Evolutionary conservation across 2,797 vertebrate genomes (phyloP).

Genomic region (Onychomys arenicola): DNA sequence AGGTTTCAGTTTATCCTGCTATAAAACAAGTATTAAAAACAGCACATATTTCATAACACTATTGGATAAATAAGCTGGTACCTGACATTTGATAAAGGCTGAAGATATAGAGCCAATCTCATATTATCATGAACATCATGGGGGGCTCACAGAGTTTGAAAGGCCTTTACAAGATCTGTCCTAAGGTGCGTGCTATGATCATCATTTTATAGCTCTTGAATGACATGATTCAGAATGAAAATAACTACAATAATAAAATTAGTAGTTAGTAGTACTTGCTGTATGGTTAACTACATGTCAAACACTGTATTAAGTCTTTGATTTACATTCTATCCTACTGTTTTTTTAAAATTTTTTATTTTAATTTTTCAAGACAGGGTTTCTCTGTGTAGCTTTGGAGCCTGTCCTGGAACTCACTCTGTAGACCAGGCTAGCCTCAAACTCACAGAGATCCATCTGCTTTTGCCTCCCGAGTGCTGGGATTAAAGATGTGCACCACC

Average conservation of each 20-base stretch:
- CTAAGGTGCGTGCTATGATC: not conserved
- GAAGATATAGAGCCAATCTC: not conserved
- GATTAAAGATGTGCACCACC: too few relatives aligned
- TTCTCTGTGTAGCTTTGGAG: too few relatives aligned
- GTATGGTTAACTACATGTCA: not conserved
- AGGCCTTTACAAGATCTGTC: not conserved
- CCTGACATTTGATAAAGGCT: not conserved
- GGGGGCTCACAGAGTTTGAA: not conserved
- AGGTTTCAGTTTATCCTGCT: slow-evolving; percentile 54
- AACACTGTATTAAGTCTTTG: not conserved
- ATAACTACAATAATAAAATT: slow-evolving; percentile 23
- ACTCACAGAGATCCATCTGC: too few relatives aligned
- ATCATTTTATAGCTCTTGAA: slow-evolving; percentile 39
- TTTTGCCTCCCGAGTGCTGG: too few relatives aligned
- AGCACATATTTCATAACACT: not conserved
- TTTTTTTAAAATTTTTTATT: too few relatives aligned
- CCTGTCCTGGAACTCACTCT: too few relatives aligned
- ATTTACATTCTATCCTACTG: not conserved
- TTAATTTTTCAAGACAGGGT: too few relatives aligned
- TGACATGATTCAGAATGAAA: slow-evolving; percentile 55
- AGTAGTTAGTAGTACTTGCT: not conserved
- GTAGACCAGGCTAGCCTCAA: too few relatives aligned
- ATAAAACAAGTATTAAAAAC: slow-evolving; percentile 8
- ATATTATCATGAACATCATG: not conserved
- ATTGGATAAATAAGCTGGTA: not conserved